Evolutionary conservation across 2,888 invertebrate species (phyloP), one percentile per base, ranked within the genome.

Genomic region (Lasioglossum villosulum): DNA sequence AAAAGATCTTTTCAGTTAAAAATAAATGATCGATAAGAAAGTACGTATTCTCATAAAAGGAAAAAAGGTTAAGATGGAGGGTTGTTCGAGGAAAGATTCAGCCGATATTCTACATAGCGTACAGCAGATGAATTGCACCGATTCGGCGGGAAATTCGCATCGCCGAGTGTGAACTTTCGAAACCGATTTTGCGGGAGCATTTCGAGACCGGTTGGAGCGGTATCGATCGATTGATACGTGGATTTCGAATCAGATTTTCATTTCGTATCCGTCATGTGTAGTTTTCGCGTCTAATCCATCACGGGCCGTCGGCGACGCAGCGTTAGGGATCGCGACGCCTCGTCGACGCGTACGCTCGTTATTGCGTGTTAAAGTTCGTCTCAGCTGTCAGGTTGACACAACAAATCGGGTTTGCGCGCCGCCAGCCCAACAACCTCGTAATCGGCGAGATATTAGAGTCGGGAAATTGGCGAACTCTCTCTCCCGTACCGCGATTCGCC

Each of bases 351-450:
- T 78, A 77, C 73, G 87, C 86, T 83, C 84, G 90, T 88, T 87
- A 90, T 90, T 84, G 84, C 90, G 56, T 80, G 82, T 80, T 90
- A 85, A 88, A 90, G 87, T 90, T 90, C 90, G 84, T 88, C 86
- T 74, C 74, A 48, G 82, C 83, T 89, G 89, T 89, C 89, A 89
- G 79, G 82, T 73, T 80, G 87, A 77, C 84, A 81, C 88, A 89
- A 89, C 89, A 88, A 89, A 89, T 89, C 83, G 78, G 80, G 82
- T 82, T 89, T 81, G 72, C 79, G 75, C 82, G 70, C 70, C 71
- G 63, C 30, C 19, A 75, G n/a, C 59, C 34, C 39, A 75, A 42
- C 83, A 75, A 66, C 75, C 72, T 66, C 81, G 84, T 86, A 86
- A 86, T 84, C 78, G 80, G 63, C 16, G 71, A 45, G 75, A 73